A percentile compares a stretch with the other conserved stretches of the same genome.
These are phyloP conservation scores for Phyllostomus discolor DNA, from an alignment of 2,113 vertebrate genomes.

Conservation along the genomic window DNA sequence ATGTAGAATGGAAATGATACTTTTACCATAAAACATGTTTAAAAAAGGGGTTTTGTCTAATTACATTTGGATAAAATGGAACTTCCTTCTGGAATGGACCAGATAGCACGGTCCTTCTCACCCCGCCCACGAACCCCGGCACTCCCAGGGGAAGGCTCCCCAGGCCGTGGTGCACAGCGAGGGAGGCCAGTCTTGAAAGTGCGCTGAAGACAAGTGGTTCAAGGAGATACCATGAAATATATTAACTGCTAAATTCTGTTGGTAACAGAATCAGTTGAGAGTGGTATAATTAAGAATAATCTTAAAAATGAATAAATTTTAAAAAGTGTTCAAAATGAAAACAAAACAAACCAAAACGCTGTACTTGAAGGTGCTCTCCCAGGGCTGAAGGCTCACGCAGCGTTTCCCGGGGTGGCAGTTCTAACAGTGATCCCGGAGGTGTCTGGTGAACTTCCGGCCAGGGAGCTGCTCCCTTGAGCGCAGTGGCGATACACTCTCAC, in stretches of 20 bases:
- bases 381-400: constrained; percentile 37
- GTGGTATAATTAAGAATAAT: constrained; percentile 58
- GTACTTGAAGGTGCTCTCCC: constrained; percentile 27
- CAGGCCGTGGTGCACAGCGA: constrained; percentile 29
- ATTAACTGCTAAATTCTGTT: constrained; percentile 52
- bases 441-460: not conserved
- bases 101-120: constrained; percentile 12
- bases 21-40: constrained; percentile 31
- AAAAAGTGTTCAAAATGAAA: constrained; percentile 65
- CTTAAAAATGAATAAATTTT: constrained; percentile 55
- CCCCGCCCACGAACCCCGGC: constrained; percentile 38
- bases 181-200: constrained; percentile 40
- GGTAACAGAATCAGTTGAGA: constrained; percentile 42
- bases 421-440: not conserved
- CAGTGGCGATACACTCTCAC: not conserved
- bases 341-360: not conserved
- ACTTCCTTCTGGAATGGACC: constrained; percentile 43
- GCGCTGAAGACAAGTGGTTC: constrained; percentile 60
- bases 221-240: constrained; percentile 62
- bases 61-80: constrained; percentile 25
- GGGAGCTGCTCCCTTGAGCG: not conserved
- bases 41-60: constrained; percentile 52
- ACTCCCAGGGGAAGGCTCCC: constrained; percentile 60
- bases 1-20: constrained; percentile 57
- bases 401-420: constrained; percentile 13